Evolutionary conservation across 37 sponge, comb jelly and placozoan genomes (phyloP).

Genomic region (Corticium candelabrum): DNA sequence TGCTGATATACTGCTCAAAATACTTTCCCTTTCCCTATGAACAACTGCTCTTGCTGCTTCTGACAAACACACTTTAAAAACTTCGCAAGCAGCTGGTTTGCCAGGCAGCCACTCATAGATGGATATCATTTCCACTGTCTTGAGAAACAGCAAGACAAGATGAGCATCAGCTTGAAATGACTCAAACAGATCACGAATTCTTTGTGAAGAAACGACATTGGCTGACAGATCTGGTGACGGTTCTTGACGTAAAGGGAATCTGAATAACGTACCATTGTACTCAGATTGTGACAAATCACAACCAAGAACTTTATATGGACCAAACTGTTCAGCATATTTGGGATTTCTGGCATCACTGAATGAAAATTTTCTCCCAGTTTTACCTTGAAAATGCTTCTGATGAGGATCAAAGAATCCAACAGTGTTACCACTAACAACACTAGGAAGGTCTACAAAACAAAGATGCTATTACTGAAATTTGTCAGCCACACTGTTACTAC

Average conservation of each 20-base stretch:
- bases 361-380: constrained; percentile 16
- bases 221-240: not conserved
- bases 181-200: not conserved
- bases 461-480: no score
- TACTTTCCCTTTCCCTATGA: not conserved
- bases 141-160: not conserved
- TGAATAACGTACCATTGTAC: constrained; percentile 41
- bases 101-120: not conserved
- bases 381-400: constrained; percentile 33
- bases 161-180: not conserved
- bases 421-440: constrained; percentile 48
- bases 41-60: not conserved
- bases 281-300: not conserved
- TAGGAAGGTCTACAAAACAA: constrained; percentile 66
- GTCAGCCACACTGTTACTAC: no score
- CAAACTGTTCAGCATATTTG: not conserved
- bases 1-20: no score
- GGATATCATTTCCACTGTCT: not conserved
- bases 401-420: constrained; percentile 78
- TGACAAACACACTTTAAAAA: not conserved
- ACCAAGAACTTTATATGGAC: constrained; percentile 5
- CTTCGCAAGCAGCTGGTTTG: not conserved
- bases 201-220: not conserved
- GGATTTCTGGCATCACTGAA: not conserved
- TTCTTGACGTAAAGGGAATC: constrained; percentile 44